A percentile compares a stretch with the other conserved stretches of the same genome.
phyloP scores from a whole-genome alignment of 2,888 invertebrate species.

The Luperina testacea region DNA sequence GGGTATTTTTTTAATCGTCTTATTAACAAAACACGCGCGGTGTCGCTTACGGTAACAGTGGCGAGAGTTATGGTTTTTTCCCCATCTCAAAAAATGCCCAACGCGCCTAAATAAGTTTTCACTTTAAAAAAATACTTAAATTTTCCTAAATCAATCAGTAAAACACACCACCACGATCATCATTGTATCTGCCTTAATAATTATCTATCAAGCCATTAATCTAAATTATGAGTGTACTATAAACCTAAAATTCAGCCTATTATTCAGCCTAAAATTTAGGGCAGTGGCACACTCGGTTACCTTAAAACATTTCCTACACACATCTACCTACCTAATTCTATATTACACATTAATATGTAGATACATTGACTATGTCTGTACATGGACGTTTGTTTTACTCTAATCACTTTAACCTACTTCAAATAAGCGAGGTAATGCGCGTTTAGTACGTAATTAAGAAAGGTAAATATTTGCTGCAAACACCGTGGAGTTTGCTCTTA shows the following conservation, averaged over 20 bases:
- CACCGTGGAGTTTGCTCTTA: constrained; percentile 6
- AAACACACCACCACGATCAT: neutral
- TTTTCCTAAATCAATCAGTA: neutral
- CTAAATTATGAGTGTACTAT: constrained; percentile 11
- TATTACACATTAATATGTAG: constrained; percentile 4
- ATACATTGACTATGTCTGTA: constrained; percentile 14
- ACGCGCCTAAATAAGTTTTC: too few relatives aligned
- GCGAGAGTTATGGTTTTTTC: too few relatives aligned
- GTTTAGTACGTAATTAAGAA: constrained; percentile 41
- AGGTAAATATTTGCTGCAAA: constrained; percentile 53
- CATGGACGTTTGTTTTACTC: constrained; percentile 36
- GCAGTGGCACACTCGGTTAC: constrained; percentile 22
- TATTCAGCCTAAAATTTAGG: constrained; percentile 17
- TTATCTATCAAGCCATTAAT: constrained; percentile 26
- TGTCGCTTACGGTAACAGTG: too few relatives aligned
- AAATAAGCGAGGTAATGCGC: constrained; percentile 50
- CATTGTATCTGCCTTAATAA: neutral
- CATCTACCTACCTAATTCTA: neutral
- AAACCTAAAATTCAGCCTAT: too few relatives aligned
- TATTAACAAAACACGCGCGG: too few relatives aligned
- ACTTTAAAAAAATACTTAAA: too few relatives aligned
- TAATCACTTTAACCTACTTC: constrained; percentile 56
- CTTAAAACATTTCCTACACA: constrained; percentile 9
- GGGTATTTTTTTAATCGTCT: too few relatives aligned
- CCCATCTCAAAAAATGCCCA: too few relatives aligned